These are phyloP conservation scores for Cheilosia vernalis DNA, from an alignment of 2,888 invertebrate species.

Conservation along the genomic window DNA sequence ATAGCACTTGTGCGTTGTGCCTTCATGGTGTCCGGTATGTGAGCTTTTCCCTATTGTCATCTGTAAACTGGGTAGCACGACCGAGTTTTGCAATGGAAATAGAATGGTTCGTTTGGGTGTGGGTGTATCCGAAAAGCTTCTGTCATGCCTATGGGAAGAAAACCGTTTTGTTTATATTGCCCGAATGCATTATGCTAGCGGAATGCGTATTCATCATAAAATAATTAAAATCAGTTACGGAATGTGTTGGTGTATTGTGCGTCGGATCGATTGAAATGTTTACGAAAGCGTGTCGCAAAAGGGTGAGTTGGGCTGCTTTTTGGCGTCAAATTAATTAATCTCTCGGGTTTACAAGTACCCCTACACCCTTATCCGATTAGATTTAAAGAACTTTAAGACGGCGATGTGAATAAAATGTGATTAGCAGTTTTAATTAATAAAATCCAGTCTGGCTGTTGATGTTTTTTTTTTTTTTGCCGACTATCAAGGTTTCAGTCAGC, in stretches of 20 bases:
- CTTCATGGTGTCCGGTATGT: constrained; percentile 17
- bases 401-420: constrained; percentile 12
- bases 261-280: constrained; percentile 3
- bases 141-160: constrained; percentile 21
- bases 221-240: constrained; percentile 7
- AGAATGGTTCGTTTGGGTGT: not conserved
- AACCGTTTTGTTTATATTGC: constrained; percentile 47
- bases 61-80: constrained; percentile 9
- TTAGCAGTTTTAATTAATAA: not conserved
- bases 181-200: constrained; percentile 4
- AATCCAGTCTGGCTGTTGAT: not conserved
- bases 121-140: constrained; percentile 36
- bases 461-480: not conserved
- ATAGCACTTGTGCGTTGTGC: not conserved
- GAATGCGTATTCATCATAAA: not conserved
- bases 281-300: constrained; percentile 29
- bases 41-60: constrained; percentile 27
- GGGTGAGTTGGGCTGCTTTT: constrained; percentile 22
- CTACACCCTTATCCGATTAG: not conserved
- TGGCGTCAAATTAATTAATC: not conserved
- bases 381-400: constrained; percentile 1
- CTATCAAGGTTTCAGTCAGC: constrained; percentile 14
- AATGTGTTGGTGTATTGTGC: constrained; percentile 5
- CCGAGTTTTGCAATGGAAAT: constrained; percentile 1
- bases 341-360: not conserved